phyloP scores from a whole-genome alignment of 2,888 invertebrate genomes.

The Heteropelma amictum region DNA sequence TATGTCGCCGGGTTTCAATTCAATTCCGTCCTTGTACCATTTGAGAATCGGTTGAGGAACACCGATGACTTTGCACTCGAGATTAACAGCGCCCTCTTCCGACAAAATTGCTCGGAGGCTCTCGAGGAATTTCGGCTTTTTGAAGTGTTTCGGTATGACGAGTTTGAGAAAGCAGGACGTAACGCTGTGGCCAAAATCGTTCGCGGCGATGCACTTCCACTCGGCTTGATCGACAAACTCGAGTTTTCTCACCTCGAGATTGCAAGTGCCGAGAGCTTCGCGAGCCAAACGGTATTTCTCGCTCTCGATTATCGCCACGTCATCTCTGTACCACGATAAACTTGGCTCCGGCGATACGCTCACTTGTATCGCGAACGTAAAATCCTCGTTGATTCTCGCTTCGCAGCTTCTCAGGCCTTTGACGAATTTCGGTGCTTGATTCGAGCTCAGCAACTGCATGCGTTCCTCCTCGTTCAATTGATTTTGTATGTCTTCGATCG shows the following conservation, averaged over 20 bases:
- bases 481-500: constrained; percentile 93
- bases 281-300: constrained; percentile 85
- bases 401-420: constrained; percentile 90
- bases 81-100: constrained; percentile 92
- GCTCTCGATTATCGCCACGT: constrained; percentile 85
- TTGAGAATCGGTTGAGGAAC: constrained; percentile 93
- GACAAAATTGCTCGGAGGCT: constrained; percentile 90
- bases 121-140: constrained; percentile 92
- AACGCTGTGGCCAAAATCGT: constrained; percentile 93
- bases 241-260: constrained; percentile 85
- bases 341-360: constrained; percentile 89
- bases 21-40: constrained; percentile 95
- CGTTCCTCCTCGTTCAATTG: constrained; percentile 93
- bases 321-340: constrained; percentile 93
- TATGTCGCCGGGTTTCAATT: constrained; percentile 93
- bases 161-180: constrained; percentile 92
- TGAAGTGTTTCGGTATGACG: constrained; percentile 91
- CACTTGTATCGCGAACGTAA: constrained; percentile 90
- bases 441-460: constrained; percentile 83
- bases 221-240: constrained; percentile 91
- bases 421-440: constrained; percentile 91
- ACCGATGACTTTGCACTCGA: constrained; percentile 95
- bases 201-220: constrained; percentile 94
- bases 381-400: constrained; percentile 89
- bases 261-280: constrained; percentile 86